phyloP scores from a whole-genome alignment of 1,140 invertebrate species.

The Lysiphlebus fabarum region DNA sequence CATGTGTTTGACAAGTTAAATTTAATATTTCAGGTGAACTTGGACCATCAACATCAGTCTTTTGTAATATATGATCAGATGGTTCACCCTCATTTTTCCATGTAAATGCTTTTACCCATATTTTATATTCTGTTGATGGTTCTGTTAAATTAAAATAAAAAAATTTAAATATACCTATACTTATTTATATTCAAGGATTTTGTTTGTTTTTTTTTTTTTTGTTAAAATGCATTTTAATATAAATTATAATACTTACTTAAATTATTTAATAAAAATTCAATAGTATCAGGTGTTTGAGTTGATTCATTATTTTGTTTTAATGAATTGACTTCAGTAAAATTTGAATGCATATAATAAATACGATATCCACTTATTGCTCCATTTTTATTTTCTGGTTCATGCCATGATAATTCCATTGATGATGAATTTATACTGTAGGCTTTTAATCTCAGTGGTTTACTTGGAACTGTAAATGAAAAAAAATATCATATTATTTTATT shows the following conservation, averaged over 20 bases:
- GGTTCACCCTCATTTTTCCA: conserved; percentile 69
- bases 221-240: not conserved
- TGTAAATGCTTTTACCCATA: conserved; percentile 80
- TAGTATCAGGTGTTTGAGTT: conserved; percentile 32
- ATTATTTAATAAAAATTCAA: conserved; percentile 59
- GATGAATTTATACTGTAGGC: conserved; percentile 70
- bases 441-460: conserved; percentile 76
- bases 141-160: conserved; percentile 60
- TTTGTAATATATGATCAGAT: conserved; percentile 68
- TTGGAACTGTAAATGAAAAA: conserved; percentile 67
- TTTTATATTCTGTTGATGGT: conserved; percentile 78
- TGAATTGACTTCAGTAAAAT: conserved; percentile 64
- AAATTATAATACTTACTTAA: conserved; percentile 59
- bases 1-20: conserved; percentile 73
- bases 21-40: conserved; percentile 76
- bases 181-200: too few species aligned
- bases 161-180: too few species aligned
- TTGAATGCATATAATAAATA: conserved; percentile 68
- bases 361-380: conserved; percentile 69
- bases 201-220: too few species aligned
- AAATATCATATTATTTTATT: not conserved
- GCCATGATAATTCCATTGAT: conserved; percentile 77
- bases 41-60: conserved; percentile 79
- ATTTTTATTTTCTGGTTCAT: conserved; percentile 69
- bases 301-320: conserved; percentile 52